Evolutionary conservation across 2,113 vertebrate genomes (phyloP).

Genomic region (Coracopsis vasa): DNA sequence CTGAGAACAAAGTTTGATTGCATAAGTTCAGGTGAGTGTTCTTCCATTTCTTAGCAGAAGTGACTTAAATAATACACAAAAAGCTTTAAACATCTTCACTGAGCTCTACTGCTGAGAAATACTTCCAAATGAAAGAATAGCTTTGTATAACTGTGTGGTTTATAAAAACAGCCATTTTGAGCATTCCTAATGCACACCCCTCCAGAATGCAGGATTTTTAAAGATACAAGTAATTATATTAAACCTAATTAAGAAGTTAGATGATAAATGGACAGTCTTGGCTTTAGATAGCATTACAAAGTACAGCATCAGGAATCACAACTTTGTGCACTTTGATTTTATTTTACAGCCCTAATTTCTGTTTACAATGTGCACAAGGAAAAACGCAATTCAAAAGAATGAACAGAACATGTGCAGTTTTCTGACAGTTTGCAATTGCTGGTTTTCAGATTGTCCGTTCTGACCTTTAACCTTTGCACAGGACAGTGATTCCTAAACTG

Average conservation of each 20-base stretch:
- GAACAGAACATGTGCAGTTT: background rate
- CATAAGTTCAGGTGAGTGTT: background rate
- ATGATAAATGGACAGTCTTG: background rate
- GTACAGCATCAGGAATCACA: background rate
- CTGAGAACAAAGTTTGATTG: background rate
- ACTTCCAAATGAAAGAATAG: background rate
- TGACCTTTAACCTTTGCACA: constrained; percentile 18
- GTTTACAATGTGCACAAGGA: background rate
- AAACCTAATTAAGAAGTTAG: background rate
- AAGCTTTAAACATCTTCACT: background rate
- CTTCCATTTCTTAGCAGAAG: background rate
- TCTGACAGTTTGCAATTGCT: background rate
- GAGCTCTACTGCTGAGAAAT: background rate
- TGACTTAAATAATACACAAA: background rate
- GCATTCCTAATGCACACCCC: background rate
- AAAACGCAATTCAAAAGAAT: background rate
- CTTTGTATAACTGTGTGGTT: background rate
- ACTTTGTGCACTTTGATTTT: background rate
- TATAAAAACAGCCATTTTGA: background rate
- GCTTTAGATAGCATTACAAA: background rate
- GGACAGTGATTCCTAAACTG: background rate
- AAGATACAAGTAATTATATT: background rate
- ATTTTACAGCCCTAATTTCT: background rate
- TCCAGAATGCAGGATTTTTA: background rate
- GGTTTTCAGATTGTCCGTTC: background rate